Conservation (phyloP, 2,888 invertebrate genomes). For the Megamerina dolium region DNA sequence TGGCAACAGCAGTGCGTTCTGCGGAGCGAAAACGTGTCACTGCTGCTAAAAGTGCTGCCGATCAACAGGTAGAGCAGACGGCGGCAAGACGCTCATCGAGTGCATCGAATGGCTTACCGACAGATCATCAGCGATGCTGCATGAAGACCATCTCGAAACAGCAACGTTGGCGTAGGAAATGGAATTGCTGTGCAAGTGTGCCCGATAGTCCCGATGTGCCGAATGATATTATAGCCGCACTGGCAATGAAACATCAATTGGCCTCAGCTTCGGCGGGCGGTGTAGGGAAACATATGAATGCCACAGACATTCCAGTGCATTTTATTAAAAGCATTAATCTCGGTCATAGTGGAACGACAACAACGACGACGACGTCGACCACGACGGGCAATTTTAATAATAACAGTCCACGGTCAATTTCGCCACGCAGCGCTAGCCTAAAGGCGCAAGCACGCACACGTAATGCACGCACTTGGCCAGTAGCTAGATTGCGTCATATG, state of each 20-base stretch:
- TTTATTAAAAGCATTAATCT: conserved; percentile 27
- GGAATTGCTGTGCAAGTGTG: conserved; percentile 57
- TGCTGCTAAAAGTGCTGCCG: conserved; percentile 20
- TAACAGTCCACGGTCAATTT: conserved; percentile 10
- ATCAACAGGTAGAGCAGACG: conserved; percentile 15
- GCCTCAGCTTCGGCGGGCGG: conserved; percentile 19
- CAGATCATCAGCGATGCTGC: conserved; percentile 32
- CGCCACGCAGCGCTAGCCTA: conserved; percentile 20
- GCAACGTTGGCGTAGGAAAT: conserved; percentile 52
- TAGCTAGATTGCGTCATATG: conserved; percentile 42
- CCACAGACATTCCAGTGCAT: conserved; percentile 32
- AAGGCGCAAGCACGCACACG: conserved; percentile 17
- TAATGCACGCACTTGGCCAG: conserved; percentile 37
- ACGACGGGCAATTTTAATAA: conserved; percentile 9
- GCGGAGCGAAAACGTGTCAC: conserved; percentile 22
- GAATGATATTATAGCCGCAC: conserved; percentile 49
- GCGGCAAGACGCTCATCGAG: conserved; percentile 22
- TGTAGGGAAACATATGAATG: conserved; percentile 28
- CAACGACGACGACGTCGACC: conserved; percentile 19
- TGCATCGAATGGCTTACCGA: conserved; percentile 13
- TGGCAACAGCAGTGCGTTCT: conserved; percentile 16
- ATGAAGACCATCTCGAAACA: conserved; percentile 47
- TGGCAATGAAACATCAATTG: conserved; percentile 35
- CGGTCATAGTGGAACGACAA: conserved; percentile 20
- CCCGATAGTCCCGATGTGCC: conserved; percentile 58